Percentiles rank a stretch among this genome's conserved stretches.
phyloP scores from a whole-genome alignment of 2,797 vertebrate genomes.

The Ispidina picta region DNA sequence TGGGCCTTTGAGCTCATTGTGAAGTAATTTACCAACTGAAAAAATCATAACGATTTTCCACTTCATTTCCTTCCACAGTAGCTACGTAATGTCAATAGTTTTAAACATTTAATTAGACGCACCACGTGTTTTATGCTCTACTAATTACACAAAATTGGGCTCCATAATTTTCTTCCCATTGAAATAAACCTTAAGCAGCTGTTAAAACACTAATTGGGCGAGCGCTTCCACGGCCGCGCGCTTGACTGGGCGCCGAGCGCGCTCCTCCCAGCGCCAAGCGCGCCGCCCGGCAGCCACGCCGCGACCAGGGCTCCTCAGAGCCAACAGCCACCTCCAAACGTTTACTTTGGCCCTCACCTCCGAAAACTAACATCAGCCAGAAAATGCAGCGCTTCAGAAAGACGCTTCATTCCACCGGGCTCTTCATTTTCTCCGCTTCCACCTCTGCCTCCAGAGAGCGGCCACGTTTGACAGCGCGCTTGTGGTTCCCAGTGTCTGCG shows the following conservation, averaged over 20 bases:
- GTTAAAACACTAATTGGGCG: slow-evolving; percentile 76
- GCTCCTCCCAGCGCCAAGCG: not conserved
- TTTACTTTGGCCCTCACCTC: slow-evolving; percentile 55
- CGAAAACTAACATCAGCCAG: slow-evolving; percentile 40
- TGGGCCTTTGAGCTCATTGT: slow-evolving; percentile 61
- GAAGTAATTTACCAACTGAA: slow-evolving; percentile 65
- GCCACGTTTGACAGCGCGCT: not conserved
- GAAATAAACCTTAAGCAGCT: slow-evolving; percentile 72
- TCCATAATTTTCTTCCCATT: slow-evolving; percentile 71
- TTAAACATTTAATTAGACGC: slow-evolving; percentile 76
- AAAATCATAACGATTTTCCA: slow-evolving; percentile 69
- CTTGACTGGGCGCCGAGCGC: slow-evolving; percentile 19
- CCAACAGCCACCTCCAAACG: slow-evolving; percentile 24
- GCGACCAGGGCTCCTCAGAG: too few relatives aligned
- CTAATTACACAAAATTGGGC: slow-evolving; percentile 74
- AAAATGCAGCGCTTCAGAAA: slow-evolving; percentile 41
- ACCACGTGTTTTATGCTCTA: slow-evolving; percentile 75
- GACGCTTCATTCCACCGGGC: slow-evolving; percentile 23
- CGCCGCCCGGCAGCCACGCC: too few relatives aligned
- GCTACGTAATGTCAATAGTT: slow-evolving; percentile 74
- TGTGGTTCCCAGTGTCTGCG: slow-evolving; percentile 9
- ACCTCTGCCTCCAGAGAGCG: slow-evolving; percentile 36
- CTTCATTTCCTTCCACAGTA: slow-evolving; percentile 74
- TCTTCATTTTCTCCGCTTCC: slow-evolving; percentile 13
- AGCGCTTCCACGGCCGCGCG: slow-evolving; percentile 34